These are phyloP conservation scores for Rhynchopsitta pachyrhyncha DNA, from an alignment of 2,113 vertebrate species.

Conservation along the genomic window DNA sequence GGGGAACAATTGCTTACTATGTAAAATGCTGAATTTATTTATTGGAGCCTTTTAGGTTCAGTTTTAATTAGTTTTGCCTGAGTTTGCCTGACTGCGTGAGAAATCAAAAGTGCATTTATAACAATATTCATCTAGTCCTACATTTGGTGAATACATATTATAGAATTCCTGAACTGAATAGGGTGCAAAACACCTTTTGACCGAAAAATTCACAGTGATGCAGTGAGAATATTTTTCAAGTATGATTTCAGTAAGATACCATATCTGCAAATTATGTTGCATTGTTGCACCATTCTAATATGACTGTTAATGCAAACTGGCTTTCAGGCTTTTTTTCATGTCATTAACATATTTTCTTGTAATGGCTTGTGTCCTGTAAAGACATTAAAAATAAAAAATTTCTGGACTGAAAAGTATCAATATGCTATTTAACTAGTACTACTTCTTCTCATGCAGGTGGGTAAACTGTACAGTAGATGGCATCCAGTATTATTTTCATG, in stretches of 20 bases:
- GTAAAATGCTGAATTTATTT: neutral
- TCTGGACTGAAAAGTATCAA: neutral
- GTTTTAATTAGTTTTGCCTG: neutral
- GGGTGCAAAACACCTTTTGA: neutral
- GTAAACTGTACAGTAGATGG: neutral
- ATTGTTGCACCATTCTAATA: neutral
- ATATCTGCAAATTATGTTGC: neutral
- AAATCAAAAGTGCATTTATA: neutral
- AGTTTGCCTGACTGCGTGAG: neutral
- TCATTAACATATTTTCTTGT: neutral
- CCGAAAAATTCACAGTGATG: neutral
- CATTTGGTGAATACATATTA: neutral
- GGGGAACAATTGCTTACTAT: neutral
- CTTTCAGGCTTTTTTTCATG: neutral
- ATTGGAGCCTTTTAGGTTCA: neutral
- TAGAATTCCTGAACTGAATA: neutral
- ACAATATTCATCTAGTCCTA: neutral
- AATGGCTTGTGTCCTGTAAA: neutral
- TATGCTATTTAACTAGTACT: neutral
- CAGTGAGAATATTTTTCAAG: neutral
- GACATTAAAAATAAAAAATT: neutral
- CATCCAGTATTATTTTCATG: neutral
- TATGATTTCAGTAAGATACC: neutral
- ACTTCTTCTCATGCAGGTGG: neutral
- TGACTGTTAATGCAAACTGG: neutral